Evolutionary conservation across 2,113 vertebrate genomes (phyloP).

Genomic region (Serilophus lunatus): DNA sequence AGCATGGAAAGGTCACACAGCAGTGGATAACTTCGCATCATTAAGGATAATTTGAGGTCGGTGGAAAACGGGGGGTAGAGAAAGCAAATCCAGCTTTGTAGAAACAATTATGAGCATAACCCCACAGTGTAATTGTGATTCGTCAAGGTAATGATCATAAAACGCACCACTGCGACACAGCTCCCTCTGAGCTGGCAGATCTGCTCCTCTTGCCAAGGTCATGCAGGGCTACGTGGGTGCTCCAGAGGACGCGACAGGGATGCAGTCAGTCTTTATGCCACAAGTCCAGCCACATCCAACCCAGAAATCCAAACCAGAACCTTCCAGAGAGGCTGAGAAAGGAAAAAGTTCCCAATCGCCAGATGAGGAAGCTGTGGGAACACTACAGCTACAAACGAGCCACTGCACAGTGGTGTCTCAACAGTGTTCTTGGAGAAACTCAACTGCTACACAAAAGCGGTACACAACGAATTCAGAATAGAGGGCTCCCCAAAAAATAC

Average conservation of each 20-base stretch:
- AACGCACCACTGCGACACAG: background rate
- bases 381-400: accelerated
- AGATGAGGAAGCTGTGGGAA: background rate
- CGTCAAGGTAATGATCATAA: conserved; percentile 25
- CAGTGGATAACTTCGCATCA: background rate
- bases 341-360: accelerated
- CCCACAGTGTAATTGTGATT: conserved; percentile 47
- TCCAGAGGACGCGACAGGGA: accelerated
- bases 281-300: background rate
- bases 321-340: background rate
- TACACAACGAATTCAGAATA: background rate
- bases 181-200: background rate
- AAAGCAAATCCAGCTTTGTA: background rate
- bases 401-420: accelerated
- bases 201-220: background rate
- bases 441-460: background rate
- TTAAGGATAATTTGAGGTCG: conserved; percentile 63
- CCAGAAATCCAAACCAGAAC: accelerated
- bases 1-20: background rate
- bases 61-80: background rate
- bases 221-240: accelerated
- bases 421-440: background rate
- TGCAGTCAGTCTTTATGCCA: background rate
- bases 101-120: conserved; percentile 51
- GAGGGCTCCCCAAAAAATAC: background rate